Evolutionary conservation across 2,888 invertebrate genomes (phyloP).

Genomic region (Euplagia quadripunctaria): DNA sequence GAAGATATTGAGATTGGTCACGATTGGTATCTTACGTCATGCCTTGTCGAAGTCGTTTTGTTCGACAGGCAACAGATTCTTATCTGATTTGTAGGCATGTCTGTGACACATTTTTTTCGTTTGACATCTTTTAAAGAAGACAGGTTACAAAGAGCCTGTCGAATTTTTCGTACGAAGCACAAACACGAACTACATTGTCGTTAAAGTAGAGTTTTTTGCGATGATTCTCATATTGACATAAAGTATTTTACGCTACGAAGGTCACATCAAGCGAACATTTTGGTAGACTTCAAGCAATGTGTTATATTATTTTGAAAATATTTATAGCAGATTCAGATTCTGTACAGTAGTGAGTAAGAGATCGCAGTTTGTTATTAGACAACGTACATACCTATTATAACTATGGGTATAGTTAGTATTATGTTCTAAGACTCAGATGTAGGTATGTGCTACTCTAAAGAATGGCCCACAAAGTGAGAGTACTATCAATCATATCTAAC

Average conservation of each 20-base stretch:
- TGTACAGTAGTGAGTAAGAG: too few species aligned
- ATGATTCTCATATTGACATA: conserved; percentile 43
- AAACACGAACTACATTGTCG: conserved; percentile 34
- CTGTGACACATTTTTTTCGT: conserved; percentile 71
- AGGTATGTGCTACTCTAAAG: neutral
- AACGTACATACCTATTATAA: neutral
- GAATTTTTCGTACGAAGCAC: conserved; percentile 41
- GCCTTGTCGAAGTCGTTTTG: conserved; percentile 68
- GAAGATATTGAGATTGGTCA: conserved; percentile 61
- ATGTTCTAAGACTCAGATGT: neutral
- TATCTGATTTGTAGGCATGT: conserved; percentile 74
- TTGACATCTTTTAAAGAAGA: conserved; percentile 55
- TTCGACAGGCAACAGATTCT: conserved; percentile 54
- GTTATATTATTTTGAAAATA: conserved; percentile 6
- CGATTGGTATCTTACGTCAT: conserved; percentile 67
- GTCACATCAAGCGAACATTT: conserved; percentile 25
- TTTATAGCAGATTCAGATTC: neutral
- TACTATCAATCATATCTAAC: conserved; percentile 35
- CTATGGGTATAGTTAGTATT: neutral
- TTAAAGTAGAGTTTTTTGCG: conserved; percentile 25
- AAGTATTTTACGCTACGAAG: conserved; percentile 25
- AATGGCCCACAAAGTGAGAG: conserved; percentile 33
- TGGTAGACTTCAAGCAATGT: conserved; percentile 8
- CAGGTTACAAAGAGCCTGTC: conserved; percentile 56
- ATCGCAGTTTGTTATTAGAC: too few species aligned